Evolutionary conservation across 2,113 vertebrate genomes (phyloP), one percentile per base, ranked within the genome.

Genomic region (Nycticryphes semicollaris): DNA sequence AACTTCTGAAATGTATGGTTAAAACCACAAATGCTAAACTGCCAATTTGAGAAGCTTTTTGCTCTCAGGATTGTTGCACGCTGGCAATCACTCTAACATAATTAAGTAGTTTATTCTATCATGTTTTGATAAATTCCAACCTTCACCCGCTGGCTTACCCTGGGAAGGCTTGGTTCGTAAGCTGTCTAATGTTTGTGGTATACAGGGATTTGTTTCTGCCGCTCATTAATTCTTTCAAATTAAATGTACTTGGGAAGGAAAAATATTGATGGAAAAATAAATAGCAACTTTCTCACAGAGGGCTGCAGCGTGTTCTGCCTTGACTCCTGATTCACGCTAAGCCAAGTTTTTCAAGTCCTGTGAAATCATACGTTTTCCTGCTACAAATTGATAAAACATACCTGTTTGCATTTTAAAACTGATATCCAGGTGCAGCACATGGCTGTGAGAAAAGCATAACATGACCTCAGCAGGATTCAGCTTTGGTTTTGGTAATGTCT

Each of bases 101-200:
- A 96, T 96, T 87, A 92, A 87, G 27, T 24, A 66, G 82, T 95
- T 97, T 95, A 95, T 96, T 92, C 94, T 96, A 73, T 81, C 87
- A 3, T 75, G 85, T 96, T 97, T 95, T 96, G 94, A 95, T 95
- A 91, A 95, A 96, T 96, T 95, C 96, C 94, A 95, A 67, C 88
- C 85, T 94, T 94, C 77, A 73, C 79, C 81, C 21, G 0, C 87
- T 93, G 87, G 91, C 87, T 93, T 87, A 73, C 66, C 43, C 77
- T 74, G 59, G 2, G 68, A 92, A 92, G 80, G 39, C 39, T 81
- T 27, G 73, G 72, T 90, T 73, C 6, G 0, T 72, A 18, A n/a
- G 84, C 92, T 90, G 57, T 63, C 84, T 78, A 3, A 35, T 92
- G 74, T 84, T 85, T 89, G 89, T 78, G 92, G 94, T 62, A 35